These are phyloP conservation scores for Nomada ferruginata DNA, from an alignment of 2,888 invertebrate species.

Conservation along the genomic window DNA sequence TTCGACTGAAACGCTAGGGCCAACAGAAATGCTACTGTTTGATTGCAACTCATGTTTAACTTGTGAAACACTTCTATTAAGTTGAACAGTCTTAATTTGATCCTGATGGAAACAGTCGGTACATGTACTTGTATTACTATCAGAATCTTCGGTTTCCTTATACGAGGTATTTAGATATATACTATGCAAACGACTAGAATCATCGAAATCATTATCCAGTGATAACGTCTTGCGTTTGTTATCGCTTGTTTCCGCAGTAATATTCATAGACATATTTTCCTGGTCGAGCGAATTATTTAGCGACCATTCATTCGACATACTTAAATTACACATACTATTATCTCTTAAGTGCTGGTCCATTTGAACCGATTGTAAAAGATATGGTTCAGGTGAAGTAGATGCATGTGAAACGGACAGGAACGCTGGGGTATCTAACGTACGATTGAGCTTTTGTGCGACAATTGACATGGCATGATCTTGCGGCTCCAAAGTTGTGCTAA, in stretches of 20 bases:
- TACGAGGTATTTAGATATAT: conserved; percentile 24
- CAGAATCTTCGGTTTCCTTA: conserved; percentile 15
- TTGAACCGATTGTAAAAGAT: conserved; percentile 29
- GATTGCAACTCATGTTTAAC: neutral
- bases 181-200: neutral
- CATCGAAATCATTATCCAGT: neutral
- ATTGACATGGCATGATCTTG: conserved; percentile 5
- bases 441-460: conserved; percentile 11
- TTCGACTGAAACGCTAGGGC: conserved; percentile 35
- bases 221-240: neutral
- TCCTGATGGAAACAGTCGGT: neutral
- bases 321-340: conserved; percentile 43
- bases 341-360: conserved; percentile 30
- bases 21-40: neutral
- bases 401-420: conserved; percentile 45
- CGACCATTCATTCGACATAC: conserved; percentile 34
- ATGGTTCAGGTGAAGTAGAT: conserved; percentile 60
- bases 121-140: neutral
- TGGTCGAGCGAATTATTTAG: conserved; percentile 51
- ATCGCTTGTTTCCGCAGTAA: neutral
- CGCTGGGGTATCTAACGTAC: conserved; percentile 27
- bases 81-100: conserved; percentile 2
- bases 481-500: neutral
- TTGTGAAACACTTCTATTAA: neutral
- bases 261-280: conserved; percentile 6